Evolutionary conservation across 2,888 invertebrate genomes (phyloP).

Genomic region (Ennomos fuscantarius): DNA sequence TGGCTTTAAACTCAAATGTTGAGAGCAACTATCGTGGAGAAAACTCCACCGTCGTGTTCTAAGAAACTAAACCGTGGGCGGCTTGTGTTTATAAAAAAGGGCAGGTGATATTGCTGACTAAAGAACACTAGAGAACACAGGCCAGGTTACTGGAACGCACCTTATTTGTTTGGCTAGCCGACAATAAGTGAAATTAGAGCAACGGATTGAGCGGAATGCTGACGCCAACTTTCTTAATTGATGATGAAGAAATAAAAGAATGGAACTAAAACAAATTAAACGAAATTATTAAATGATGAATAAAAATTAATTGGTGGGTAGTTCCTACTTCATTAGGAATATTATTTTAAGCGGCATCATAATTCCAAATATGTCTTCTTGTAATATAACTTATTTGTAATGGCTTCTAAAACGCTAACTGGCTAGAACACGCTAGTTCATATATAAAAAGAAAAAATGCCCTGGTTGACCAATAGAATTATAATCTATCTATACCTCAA

Average conservation of each 20-base stretch:
- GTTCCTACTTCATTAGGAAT: too few species aligned
- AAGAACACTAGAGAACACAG: slow-evolving; percentile 37
- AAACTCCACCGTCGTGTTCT: slow-evolving; percentile 41
- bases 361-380: too few species aligned
- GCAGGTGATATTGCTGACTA: slow-evolving; percentile 40
- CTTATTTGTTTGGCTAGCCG: slow-evolving; percentile 29
- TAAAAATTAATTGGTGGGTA: too few species aligned
- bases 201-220: slow-evolving; percentile 27
- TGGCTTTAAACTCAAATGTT: slow-evolving; percentile 22
- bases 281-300: too few species aligned
- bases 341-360: too few species aligned
- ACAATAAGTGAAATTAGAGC: slow-evolving; percentile 28
- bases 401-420: too few species aligned
- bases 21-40: slow-evolving; percentile 32
- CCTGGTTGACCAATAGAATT: background rate
- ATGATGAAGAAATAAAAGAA: slow-evolving; percentile 5
- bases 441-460: background rate
- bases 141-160: slow-evolving; percentile 41
- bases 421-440: too few species aligned
- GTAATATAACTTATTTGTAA: too few species aligned
- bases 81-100: slow-evolving; percentile 43
- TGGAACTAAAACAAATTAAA: background rate
- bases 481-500: too few species aligned
- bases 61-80: slow-evolving; percentile 47
- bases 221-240: slow-evolving; percentile 13